A percentile compares a stretch with the other conserved stretches of the same genome.
phyloP scores from a whole-genome alignment of 2,113 vertebrate species.

The Pedetes capensis region DNA sequence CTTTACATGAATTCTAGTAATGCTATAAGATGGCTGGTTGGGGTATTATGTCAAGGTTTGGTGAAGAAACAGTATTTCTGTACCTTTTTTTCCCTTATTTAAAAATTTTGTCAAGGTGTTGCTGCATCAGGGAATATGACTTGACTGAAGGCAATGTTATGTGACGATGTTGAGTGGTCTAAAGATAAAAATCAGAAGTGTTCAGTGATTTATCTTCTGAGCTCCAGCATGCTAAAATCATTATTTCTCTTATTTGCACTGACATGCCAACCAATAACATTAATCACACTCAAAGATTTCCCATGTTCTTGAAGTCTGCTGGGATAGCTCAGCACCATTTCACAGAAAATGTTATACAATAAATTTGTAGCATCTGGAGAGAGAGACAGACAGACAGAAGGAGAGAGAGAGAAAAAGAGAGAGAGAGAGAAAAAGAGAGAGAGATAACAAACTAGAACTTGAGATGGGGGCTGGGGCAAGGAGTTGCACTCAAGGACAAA shows the following conservation, averaged over 20 bases:
- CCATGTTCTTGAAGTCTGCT: constrained; percentile 34
- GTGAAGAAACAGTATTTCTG: constrained; percentile 49
- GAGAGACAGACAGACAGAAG: neutral
- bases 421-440: neutral
- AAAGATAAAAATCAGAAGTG: constrained; percentile 56
- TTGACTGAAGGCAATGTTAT: constrained; percentile 43
- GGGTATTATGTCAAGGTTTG: constrained; percentile 47
- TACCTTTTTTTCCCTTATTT: constrained; percentile 19
- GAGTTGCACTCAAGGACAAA: neutral
- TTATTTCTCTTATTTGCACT: constrained; percentile 65
- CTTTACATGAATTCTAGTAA: constrained; percentile 55
- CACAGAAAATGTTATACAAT: constrained; percentile 25
- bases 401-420: neutral
- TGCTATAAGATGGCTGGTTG: neutral
- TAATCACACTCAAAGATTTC: constrained; percentile 42
- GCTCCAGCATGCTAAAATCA: constrained; percentile 49
- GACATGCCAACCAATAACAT: constrained; percentile 15
- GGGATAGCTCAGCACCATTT: constrained; percentile 8
- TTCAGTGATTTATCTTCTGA: constrained; percentile 54
- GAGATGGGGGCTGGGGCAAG: neutral
- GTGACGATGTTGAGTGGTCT: constrained; percentile 21
- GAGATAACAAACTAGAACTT: neutral
- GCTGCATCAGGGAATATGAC: neutral
- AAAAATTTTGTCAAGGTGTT: constrained; percentile 50
- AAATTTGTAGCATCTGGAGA: constrained; percentile 5